Evolutionary conservation across 2,113 vertebrate genomes (phyloP).

Genomic region (Aldabrachelys gigantea): DNA sequence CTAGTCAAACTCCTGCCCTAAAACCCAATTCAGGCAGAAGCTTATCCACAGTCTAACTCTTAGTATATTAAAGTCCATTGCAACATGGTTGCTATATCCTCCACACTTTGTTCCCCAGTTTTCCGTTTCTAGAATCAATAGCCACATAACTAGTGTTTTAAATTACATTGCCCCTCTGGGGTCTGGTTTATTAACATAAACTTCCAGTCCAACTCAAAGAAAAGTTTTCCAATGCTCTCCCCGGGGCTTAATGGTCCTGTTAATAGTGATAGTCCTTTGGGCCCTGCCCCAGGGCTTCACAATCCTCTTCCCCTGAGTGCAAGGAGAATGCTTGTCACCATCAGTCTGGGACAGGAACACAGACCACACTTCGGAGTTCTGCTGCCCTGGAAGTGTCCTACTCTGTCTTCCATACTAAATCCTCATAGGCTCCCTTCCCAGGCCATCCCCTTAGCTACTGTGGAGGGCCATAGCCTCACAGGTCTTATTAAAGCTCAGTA

Average conservation of each 20-base stretch:
- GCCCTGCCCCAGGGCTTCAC: background rate
- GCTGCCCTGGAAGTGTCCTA: background rate
- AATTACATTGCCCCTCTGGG: background rate
- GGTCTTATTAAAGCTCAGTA: background rate
- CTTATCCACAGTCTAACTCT: background rate
- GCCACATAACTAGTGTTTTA: background rate
- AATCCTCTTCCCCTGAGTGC: background rate
- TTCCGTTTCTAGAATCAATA: background rate
- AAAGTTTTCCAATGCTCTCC: background rate
- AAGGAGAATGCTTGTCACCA: background rate
- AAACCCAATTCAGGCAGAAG: background rate
- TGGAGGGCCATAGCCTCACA: background rate
- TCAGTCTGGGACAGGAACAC: background rate
- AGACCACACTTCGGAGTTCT: background rate
- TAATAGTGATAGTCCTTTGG: background rate
- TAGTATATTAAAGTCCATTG: background rate
- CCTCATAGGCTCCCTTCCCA: background rate
- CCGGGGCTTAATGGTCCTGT: background rate
- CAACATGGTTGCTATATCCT: background rate
- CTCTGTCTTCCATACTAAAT: background rate
- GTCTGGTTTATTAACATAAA: background rate
- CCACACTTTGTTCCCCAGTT: background rate
- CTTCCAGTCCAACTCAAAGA: background rate
- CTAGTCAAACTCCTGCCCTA: background rate
- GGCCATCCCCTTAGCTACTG: background rate